A percentile compares a stretch with the other conserved stretches of the same genome.
phyloP scores from a whole-genome alignment of 2,113 vertebrate species.

The Eptesicus fuscus region DNA sequence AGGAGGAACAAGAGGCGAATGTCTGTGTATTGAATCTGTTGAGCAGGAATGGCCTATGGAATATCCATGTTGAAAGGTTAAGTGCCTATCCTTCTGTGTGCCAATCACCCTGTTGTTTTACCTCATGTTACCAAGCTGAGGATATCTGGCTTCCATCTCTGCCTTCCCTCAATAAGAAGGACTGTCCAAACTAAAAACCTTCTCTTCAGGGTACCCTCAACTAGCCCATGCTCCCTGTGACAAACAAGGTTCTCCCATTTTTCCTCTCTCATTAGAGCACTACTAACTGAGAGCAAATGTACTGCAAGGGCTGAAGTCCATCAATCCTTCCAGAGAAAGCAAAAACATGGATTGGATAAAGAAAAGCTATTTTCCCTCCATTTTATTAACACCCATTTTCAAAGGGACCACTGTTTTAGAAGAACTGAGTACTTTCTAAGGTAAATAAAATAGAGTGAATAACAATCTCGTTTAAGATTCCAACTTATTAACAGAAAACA shows the following conservation, averaged over 20 bases:
- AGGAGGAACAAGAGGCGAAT: neutral
- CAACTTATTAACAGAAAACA: conserved; percentile 61
- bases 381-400: conserved; percentile 8
- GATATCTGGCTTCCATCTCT: neutral
- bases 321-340: neutral
- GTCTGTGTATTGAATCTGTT: neutral
- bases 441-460: conserved; percentile 43
- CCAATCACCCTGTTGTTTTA: neutral
- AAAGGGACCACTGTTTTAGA: conserved; percentile 52
- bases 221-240: neutral
- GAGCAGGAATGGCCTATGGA: neutral
- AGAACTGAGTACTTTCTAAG: conserved; percentile 41
- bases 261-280: neutral
- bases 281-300: neutral
- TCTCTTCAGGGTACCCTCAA: neutral
- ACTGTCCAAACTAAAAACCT: neutral
- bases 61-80: neutral
- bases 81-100: neutral
- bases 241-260: neutral
- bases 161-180: neutral
- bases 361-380: neutral
- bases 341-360: conserved; percentile 1
- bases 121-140: neutral
- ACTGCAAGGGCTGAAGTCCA: neutral
- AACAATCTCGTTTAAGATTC: conserved; percentile 28